These are phyloP conservation scores for Psittacula echo DNA, from an alignment of 2,797 vertebrate genomes.

Conservation along the genomic window DNA sequence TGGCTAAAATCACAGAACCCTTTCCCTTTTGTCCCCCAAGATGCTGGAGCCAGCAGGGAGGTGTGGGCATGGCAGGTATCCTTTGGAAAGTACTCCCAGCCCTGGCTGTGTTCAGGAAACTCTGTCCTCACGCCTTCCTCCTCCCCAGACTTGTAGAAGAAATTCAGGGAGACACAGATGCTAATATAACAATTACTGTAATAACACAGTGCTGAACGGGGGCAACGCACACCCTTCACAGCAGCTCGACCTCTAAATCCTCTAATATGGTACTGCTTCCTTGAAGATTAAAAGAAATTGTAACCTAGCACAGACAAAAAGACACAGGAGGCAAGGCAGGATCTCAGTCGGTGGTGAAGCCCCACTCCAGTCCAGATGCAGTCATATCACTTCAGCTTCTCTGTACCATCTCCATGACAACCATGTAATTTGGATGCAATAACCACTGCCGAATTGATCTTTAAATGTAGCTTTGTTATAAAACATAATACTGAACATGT, in stretches of 20 bases:
- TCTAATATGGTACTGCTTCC: neutral
- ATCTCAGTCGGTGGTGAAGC: constrained; percentile 23
- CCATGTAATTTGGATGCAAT: constrained; percentile 93
- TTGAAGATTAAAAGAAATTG: constrained; percentile 37
- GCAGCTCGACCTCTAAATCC: constrained; percentile 50
- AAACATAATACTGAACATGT: constrained; percentile 48
- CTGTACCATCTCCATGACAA: constrained; percentile 98
- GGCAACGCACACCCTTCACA: neutral
- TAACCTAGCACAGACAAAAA: constrained; percentile 64
- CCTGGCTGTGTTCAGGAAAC: constrained; percentile 22
- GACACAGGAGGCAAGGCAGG: constrained; percentile 54
- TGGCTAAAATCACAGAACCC: neutral
- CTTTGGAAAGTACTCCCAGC: constrained; percentile 35
- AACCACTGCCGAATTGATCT: constrained; percentile 83
- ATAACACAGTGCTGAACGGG: neutral
- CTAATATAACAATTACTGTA: constrained; percentile 55
- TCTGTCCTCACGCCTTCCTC: constrained; percentile 33
- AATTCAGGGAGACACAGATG: neutral
- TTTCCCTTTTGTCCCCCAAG: constrained; percentile 47
- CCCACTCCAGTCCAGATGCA: constrained; percentile 79
- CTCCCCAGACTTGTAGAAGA: constrained; percentile 43
- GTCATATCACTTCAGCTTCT: constrained; percentile 91
- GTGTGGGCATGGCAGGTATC: constrained; percentile 28
- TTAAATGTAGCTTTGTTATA: constrained; percentile 85
- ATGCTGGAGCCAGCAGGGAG: neutral